A percentile compares a stretch with the other conserved stretches of the same genome.
These are phyloP conservation scores for Calycopis cecrops DNA, from an alignment of 1,140 invertebrate genomes.

Conservation along the genomic window DNA sequence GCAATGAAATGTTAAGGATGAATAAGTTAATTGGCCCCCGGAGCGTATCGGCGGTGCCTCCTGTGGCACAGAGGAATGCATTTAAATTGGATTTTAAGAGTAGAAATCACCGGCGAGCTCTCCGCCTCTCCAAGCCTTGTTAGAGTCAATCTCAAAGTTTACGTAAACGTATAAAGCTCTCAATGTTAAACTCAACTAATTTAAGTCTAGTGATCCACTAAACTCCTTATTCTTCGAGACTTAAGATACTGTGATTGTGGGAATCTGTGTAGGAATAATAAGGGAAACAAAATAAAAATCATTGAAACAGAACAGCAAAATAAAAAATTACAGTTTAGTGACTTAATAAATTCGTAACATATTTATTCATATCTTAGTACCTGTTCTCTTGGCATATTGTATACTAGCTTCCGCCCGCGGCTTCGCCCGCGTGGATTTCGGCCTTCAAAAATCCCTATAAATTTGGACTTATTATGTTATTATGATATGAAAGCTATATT, in stretches of 20 bases:
- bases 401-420: no score
- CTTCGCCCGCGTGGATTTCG: no score
- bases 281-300: no score
- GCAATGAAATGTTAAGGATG: slow-evolving; percentile 72
- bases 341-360: no score
- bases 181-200: slow-evolving; percentile 34
- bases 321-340: no score
- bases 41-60: slow-evolving; percentile 67
- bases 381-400: no score
- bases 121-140: slow-evolving; percentile 63
- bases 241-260: slow-evolving; percentile 25
- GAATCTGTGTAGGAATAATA: not conserved
- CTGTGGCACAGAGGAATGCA: slow-evolving; percentile 72
- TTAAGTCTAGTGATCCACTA: slow-evolving; percentile 16
- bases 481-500: no score
- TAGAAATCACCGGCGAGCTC: slow-evolving; percentile 66
- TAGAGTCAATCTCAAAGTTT: slow-evolving; percentile 72
- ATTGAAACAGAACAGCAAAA: no score
- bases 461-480: no score
- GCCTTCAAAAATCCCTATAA: no score
- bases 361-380: no score
- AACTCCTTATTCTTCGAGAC: slow-evolving; percentile 56
- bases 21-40: slow-evolving; percentile 71
- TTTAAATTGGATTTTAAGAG: slow-evolving; percentile 75
- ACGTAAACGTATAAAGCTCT: slow-evolving; percentile 70